A percentile compares a stretch with the other conserved stretches of the same genome.
Conservation (phyloP, 1,140 invertebrate genomes). For the Lordiphosa clarofinis region DNA sequence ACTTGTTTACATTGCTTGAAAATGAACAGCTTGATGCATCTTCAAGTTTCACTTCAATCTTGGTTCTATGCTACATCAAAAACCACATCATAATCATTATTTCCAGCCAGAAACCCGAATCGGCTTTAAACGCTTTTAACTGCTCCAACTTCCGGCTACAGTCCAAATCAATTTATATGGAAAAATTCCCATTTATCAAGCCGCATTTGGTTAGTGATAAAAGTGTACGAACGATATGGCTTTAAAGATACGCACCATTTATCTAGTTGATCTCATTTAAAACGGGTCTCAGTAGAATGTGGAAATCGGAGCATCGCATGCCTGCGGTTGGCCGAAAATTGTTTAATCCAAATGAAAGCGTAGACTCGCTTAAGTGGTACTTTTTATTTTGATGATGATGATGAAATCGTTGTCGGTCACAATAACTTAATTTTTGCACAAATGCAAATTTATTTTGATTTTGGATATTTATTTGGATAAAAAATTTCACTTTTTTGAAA, state of each 20-base stretch:
- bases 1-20: no score
- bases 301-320: constrained; percentile 20
- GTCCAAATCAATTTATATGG: background rate
- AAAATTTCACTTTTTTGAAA: constrained; percentile 42
- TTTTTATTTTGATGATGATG: constrained; percentile 11
- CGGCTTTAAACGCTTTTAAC: constrained; percentile 26
- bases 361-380: constrained; percentile 20
- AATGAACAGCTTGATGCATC: no score
- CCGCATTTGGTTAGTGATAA: constrained; percentile 8
- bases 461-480: constrained; percentile 26
- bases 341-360: constrained; percentile 70
- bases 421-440: constrained; percentile 39
- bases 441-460: constrained; percentile 40
- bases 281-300: constrained; percentile 61
- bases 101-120: constrained; percentile 9
- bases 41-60: background rate
- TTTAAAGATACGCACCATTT: constrained; percentile 69
- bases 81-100: background rate
- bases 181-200: constrained; percentile 36
- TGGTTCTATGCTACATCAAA: no score
- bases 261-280: constrained; percentile 75
- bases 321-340: constrained; percentile 24
- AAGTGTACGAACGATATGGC: constrained; percentile 4
- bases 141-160: constrained; percentile 13
- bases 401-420: constrained; percentile 14